phyloP scores from a whole-genome alignment of 2,888 invertebrate species.

The Biston stratarius region DNA sequence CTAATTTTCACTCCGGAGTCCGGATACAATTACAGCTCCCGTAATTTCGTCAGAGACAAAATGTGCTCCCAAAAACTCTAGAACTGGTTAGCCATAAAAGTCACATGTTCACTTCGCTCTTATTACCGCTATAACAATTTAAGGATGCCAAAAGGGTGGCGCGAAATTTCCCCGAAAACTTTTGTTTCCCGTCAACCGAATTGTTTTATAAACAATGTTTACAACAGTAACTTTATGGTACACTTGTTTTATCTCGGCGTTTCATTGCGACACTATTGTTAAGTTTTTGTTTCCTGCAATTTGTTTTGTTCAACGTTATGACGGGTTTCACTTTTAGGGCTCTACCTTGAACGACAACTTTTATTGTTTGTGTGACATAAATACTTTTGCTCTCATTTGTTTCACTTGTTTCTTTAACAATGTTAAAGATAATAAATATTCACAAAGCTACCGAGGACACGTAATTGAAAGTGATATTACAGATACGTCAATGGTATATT shows the following conservation, averaged over 20 bases:
- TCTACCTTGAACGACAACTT: conserved; percentile 42
- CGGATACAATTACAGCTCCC: conserved; percentile 51
- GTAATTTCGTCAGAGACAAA: conserved; percentile 79
- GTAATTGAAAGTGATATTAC: conserved; percentile 45
- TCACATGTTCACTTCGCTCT: conserved; percentile 80
- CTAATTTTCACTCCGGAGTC: conserved; percentile 20
- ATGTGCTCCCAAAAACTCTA: conserved; percentile 74
- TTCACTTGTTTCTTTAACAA: conserved; percentile 57
- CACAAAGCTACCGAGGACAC: conserved; percentile 47
- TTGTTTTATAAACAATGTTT: conserved; percentile 86
- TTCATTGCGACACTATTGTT: conserved; percentile 72
- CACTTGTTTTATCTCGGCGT: conserved; percentile 76
- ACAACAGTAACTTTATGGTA: conserved; percentile 81
- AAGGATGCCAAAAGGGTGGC: conserved; percentile 84
- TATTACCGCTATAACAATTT: conserved; percentile 85
- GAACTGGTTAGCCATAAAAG: conserved; percentile 80
- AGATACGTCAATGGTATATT: neutral
- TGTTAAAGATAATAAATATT: conserved; percentile 38
- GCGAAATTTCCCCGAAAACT: conserved; percentile 78
- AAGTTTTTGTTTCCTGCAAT: conserved; percentile 68
- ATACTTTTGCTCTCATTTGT: conserved; percentile 71
- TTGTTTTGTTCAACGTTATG: conserved; percentile 59
- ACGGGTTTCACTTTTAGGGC: conserved; percentile 69
- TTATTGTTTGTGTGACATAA: conserved; percentile 59
- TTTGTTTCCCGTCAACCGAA: conserved; percentile 78